phyloP scores from a whole-genome alignment of 2,113 vertebrate genomes.

The Ammodytes dubius region DNA sequence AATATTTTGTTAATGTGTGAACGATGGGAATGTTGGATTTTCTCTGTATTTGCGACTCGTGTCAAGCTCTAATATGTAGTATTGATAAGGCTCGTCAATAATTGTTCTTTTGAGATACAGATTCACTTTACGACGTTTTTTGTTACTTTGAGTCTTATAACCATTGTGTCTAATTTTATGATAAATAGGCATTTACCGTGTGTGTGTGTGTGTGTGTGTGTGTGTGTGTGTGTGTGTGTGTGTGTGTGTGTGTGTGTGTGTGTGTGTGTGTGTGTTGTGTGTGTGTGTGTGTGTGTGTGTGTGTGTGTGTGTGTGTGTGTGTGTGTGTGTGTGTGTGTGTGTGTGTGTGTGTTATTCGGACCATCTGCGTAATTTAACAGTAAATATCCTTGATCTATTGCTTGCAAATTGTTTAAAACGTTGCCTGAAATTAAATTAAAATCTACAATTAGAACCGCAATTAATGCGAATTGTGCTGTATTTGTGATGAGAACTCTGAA shows the following conservation, averaged over 20 bases:
- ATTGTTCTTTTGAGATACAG: neutral
- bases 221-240: constrained; percentile 24
- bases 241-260: constrained; percentile 19
- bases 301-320: constrained; percentile 21
- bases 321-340: constrained; percentile 20
- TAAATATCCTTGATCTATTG: neutral
- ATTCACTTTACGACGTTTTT: neutral
- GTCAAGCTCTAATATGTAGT: neutral
- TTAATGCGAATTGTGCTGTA: neutral
- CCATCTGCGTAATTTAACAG: neutral
- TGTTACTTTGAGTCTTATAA: neutral
- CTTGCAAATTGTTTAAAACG: neutral
- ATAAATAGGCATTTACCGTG: neutral
- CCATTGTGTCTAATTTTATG: neutral
- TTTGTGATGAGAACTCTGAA: neutral
- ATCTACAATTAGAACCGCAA: neutral
- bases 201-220: constrained; percentile 15
- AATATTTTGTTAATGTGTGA: neutral
- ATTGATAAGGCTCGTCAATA: neutral
- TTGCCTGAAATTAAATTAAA: neutral
- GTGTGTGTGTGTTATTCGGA: constrained; percentile 27
- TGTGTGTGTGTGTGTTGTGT: constrained; percentile 19
- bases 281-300: constrained; percentile 13
- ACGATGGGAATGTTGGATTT: neutral
- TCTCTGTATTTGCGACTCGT: neutral